Conservation (phyloP, 1,140 invertebrate genomes). For the Drosophila serrata region DNA sequence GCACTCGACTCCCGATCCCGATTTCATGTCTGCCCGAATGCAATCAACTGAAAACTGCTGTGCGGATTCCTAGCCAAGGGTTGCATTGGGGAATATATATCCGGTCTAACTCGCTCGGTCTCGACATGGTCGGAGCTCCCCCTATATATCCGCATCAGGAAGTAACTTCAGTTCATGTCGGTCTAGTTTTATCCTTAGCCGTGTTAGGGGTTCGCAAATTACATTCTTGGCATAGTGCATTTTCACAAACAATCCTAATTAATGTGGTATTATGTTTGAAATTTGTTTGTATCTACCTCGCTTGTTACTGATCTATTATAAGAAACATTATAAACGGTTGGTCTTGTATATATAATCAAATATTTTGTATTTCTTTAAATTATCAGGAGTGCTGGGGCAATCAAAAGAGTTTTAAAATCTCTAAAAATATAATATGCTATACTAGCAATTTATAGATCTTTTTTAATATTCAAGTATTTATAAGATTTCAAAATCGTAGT, state of each 20-base stretch:
- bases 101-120: conserved; percentile 1
- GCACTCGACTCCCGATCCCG: conserved; percentile 15
- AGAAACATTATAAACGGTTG: background rate
- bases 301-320: background rate
- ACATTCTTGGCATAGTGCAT: background rate
- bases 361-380: no score
- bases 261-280: background rate
- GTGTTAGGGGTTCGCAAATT: conserved; percentile 3
- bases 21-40: conserved; percentile 17
- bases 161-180: conserved; percentile 4
- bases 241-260: background rate
- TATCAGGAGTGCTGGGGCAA: no score
- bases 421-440: no score
- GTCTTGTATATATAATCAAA: background rate
- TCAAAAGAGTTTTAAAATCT: no score
- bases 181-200: background rate
- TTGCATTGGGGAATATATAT: conserved; percentile 24
- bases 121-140: background rate
- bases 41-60: conserved; percentile 56
- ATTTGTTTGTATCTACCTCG: background rate
- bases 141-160: background rate
- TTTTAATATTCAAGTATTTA: no score
- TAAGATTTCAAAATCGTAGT: no score
- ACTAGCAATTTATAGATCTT: no score
- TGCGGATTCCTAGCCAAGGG: conserved; percentile 14